Evolutionary conservation across 35 echinoderm and acorn worm genomes (phyloP).

Genomic region (Chiridota heheva): DNA sequence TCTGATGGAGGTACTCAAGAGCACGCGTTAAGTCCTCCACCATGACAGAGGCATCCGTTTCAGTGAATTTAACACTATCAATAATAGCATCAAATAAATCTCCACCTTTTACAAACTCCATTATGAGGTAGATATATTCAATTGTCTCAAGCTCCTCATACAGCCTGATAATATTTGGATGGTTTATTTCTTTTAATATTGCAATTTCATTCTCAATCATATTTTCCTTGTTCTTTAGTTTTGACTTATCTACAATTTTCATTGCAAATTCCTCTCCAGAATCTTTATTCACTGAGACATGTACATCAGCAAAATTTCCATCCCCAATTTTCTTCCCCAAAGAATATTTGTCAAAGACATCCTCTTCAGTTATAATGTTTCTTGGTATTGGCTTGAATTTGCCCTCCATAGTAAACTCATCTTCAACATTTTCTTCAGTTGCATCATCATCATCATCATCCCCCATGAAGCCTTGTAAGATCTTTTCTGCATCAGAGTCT

Average conservation of each 20-base stretch:
- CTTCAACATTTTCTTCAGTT: background rate
- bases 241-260: constrained; percentile 93
- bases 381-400: no score
- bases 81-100: constrained; percentile 99
- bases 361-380: constrained; percentile 55
- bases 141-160: constrained; percentile 93
- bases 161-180: constrained; percentile 90
- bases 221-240: constrained; percentile 86
- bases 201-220: constrained; percentile 99
- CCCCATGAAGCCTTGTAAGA: no score
- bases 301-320: constrained; percentile 95
- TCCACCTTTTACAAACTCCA: constrained; percentile 91
- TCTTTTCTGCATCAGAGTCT: background rate
- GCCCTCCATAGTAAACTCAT: background rate
- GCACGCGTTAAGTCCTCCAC: constrained; percentile 85
- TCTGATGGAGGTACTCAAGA: constrained; percentile 69
- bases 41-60: constrained; percentile 87
- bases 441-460: no score
- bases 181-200: constrained; percentile 86
- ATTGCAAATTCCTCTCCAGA: constrained; percentile 85
- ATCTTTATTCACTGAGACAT: constrained; percentile 52
- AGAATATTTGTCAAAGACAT: constrained; percentile 70
- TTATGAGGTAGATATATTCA: constrained; percentile 88
- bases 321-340: constrained; percentile 93
- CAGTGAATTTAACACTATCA: constrained; percentile 98